A percentile compares a stretch with the other conserved stretches of the same genome.
Evolutionary conservation across 2,113 vertebrate species (phyloP).

Genomic region (Danio rerio): DNA sequence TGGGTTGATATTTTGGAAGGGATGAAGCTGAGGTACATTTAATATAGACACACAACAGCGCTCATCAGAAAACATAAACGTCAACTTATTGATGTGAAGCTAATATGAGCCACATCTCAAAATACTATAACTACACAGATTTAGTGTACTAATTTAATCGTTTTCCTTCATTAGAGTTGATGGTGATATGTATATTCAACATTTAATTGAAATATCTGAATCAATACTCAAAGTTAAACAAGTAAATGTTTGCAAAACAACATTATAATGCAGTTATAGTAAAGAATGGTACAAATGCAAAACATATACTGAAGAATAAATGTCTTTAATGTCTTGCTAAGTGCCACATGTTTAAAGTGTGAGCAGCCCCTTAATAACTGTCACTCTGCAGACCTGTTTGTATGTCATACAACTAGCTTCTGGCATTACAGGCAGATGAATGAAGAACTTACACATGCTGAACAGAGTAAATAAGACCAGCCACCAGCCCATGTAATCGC

Average conservation of each 20-base stretch:
- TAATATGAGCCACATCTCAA: background rate
- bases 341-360: background rate
- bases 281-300: background rate
- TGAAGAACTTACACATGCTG: slow-evolving; percentile 43
- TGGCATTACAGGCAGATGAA: slow-evolving; percentile 48
- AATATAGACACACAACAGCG: background rate
- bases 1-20: slow-evolving; percentile 45
- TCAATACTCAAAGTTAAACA: too few species aligned
- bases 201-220: too few species aligned
- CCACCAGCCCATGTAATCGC: slow-evolving; percentile 55
- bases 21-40: slow-evolving; percentile 24
- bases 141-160: background rate
- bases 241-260: background rate
- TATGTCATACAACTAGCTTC: slow-evolving; percentile 46
- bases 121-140: background rate
- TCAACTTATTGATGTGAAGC: background rate
- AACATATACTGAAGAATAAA: slow-evolving; percentile 5
- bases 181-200: too few species aligned
- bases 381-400: slow-evolving; percentile 1
- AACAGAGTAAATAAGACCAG: slow-evolving; percentile 45
- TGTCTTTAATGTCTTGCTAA: too few species aligned
- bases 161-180: background rate
- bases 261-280: background rate
- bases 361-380: background rate
- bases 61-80: background rate